Conservation (phyloP, 2,888 invertebrate genomes). For the Nomada flava region DNA sequence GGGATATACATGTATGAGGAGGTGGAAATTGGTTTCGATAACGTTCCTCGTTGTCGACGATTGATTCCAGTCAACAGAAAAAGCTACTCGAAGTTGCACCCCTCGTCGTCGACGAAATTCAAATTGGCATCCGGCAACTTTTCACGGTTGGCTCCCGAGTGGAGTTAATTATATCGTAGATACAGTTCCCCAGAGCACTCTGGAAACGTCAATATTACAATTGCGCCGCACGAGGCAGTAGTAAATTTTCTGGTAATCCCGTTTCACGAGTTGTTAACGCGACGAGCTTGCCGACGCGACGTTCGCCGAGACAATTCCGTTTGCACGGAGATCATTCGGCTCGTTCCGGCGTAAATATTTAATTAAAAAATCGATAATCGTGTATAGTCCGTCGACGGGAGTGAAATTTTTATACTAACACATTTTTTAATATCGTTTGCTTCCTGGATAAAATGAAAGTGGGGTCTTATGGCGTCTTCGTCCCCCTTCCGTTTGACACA, state of each 20-base stretch:
- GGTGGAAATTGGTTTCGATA: too few relatives aligned
- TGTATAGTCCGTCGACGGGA: background rate
- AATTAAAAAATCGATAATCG: background rate
- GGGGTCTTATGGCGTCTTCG: background rate
- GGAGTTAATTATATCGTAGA: slow-evolving; percentile 7
- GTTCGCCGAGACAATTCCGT: background rate
- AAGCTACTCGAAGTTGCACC: too few relatives aligned
- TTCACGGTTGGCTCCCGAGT: background rate
- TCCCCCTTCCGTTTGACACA: background rate
- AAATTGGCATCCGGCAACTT: background rate
- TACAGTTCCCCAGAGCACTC: background rate
- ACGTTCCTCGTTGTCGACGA: too few relatives aligned
- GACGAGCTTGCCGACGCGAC: background rate
- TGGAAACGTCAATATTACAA: slow-evolving; percentile 14
- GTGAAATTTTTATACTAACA: slow-evolving; percentile 8
- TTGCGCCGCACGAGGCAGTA: background rate
- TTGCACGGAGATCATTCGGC: background rate
- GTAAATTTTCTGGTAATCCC: slow-evolving; percentile 20
- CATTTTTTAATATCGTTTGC: slow-evolving; percentile 23
- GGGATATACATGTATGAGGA: too few relatives aligned
- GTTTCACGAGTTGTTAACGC: slow-evolving; percentile 7
- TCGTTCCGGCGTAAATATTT: background rate
- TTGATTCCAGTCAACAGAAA: too few relatives aligned
- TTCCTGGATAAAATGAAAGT: background rate
- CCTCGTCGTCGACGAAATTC: background rate